Percentiles rank a stretch among this genome's conserved stretches.
These are phyloP conservation scores for Campodea augens DNA, from an alignment of 1,140 invertebrate species.

Conservation along the genomic window DNA sequence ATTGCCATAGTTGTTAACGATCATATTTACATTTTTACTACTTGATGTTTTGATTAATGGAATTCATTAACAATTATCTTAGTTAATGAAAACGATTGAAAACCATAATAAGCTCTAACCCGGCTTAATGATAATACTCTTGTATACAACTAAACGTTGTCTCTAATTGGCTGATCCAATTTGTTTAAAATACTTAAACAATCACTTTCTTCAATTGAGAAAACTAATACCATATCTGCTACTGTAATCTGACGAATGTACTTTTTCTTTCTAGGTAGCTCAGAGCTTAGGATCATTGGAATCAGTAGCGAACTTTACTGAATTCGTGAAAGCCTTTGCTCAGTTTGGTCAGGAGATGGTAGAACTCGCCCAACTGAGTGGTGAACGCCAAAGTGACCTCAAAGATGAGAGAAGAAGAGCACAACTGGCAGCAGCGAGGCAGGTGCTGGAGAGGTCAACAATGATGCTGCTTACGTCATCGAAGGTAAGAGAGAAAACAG, in stretches of 20 bases:
- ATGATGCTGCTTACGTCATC: slow-evolving; percentile 94
- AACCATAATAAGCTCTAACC: too few species aligned
- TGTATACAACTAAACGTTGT: too few species aligned
- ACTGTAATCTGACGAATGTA: neutral
- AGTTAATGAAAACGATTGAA: too few species aligned
- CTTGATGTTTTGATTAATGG: too few species aligned
- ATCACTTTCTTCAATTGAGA: neutral
- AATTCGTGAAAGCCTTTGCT: slow-evolving; percentile 96
- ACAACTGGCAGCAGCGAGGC: slow-evolving; percentile 85
- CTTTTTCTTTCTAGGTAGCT: slow-evolving; percentile 36
- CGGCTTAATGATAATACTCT: too few species aligned
- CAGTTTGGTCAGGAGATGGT: slow-evolving; percentile 98
- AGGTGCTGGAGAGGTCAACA: slow-evolving; percentile 90
- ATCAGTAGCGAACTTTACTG: slow-evolving; percentile 89
- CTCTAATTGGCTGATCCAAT: too few species aligned
- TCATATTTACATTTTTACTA: too few species aligned
- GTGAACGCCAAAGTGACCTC: slow-evolving; percentile 58
- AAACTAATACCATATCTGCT: neutral
- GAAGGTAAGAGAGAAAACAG: slow-evolving; percentile 39
- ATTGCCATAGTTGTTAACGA: too few species aligned
- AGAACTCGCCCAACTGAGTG: slow-evolving; percentile 84
- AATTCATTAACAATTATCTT: too few species aligned
- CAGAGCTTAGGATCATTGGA: slow-evolving; percentile 70
- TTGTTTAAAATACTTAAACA: too few species aligned
- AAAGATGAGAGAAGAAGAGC: slow-evolving; percentile 87